Evolutionary conservation across 2,113 vertebrate genomes (phyloP), one percentile per base, ranked within the genome.

Genomic region (Ramphastos sulfuratus): DNA sequence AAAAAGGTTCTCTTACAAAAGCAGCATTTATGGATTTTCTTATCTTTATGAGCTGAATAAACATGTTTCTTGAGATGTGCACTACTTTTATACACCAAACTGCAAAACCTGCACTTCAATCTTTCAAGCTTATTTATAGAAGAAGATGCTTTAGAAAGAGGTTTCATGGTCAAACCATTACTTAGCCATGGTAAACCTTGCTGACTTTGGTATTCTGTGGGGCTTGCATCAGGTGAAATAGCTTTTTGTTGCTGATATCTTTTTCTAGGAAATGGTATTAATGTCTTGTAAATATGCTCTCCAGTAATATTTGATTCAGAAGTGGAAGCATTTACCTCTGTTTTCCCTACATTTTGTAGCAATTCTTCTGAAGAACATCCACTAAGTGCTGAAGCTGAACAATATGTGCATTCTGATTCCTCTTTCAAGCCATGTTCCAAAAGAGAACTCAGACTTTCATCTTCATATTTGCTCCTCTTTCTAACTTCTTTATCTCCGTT

Each of bases 1-100:
- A 95, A 96, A 35, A 95, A 96, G 6, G 71, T 72, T 83, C 55
- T 96, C 74, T 78, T 95, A 90, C 96, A 96, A 64, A 94, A 96
- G 42, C 73, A 63, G 79, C 90, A 94, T 37, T 96, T 96, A 74
- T 94, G 48, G 12, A 12, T 87, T 72, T 85, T 96, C 81, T 94
- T 96, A 83, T 92, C 75, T 65, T 94, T 94, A 85, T 97, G 96
- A 64, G 64, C 89, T 39, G 81, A 87, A 81, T 77, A 81, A 80
- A 95, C 3, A 12, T 97, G 96, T 35, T 81, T 96, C 73, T 88
- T 95, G 33, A 97, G 55, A 5, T 27, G 71, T 0, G 25, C 55
- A 7, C 15, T 89, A 72, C 17, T 63, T 44, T 88, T 95, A 59
- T 74, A 92, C 0, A n/a, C 48, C 71, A 72, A 92, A 61, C 52